Conservation (phyloP, 2,888 invertebrate species). For the Lysandra coridon region DNA sequence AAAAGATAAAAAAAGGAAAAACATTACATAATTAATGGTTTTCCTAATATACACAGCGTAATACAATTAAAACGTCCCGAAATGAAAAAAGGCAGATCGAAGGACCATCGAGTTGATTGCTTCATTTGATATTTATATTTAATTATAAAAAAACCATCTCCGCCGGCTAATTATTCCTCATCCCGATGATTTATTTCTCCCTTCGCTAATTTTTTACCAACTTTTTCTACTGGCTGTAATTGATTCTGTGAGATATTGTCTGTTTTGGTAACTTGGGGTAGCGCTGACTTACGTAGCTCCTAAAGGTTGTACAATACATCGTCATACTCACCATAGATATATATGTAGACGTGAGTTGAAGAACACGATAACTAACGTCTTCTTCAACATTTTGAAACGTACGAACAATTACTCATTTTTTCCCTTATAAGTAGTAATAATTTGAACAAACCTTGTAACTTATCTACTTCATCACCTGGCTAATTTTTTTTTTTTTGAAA, state of each 20-base stretch:
- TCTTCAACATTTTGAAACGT: too few species aligned
- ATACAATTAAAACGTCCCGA: slow-evolving; percentile 5
- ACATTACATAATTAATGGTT: slow-evolving; percentile 1
- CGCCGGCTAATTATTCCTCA: slow-evolving; percentile 72
- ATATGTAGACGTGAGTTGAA: too few species aligned
- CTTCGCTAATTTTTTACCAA: slow-evolving; percentile 44
- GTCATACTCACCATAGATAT: too few species aligned
- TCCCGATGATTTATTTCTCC: slow-evolving; percentile 74
- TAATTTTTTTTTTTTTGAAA: too few species aligned
- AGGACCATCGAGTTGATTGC: slow-evolving; percentile 54
- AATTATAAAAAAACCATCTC: slow-evolving; percentile 70
- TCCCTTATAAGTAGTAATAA: too few species aligned
- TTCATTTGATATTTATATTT: slow-evolving; percentile 78
- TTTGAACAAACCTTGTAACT: too few species aligned
- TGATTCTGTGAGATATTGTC: slow-evolving; percentile 31
- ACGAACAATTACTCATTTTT: too few species aligned
- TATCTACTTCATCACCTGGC: too few species aligned
- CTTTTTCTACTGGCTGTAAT: slow-evolving; percentile 43
- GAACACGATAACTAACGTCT: too few species aligned
- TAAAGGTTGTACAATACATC: too few species aligned
- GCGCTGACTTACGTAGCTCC: not conserved
- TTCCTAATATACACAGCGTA: slow-evolving; percentile 8
- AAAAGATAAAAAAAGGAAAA: not conserved
- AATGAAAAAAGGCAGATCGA: slow-evolving; percentile 45
- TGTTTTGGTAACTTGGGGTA: not conserved